Evolutionary conservation across 1,140 invertebrate species (phyloP), one percentile per base, ranked within the genome.

Genomic region (Drosophila mojavensis): DNA sequence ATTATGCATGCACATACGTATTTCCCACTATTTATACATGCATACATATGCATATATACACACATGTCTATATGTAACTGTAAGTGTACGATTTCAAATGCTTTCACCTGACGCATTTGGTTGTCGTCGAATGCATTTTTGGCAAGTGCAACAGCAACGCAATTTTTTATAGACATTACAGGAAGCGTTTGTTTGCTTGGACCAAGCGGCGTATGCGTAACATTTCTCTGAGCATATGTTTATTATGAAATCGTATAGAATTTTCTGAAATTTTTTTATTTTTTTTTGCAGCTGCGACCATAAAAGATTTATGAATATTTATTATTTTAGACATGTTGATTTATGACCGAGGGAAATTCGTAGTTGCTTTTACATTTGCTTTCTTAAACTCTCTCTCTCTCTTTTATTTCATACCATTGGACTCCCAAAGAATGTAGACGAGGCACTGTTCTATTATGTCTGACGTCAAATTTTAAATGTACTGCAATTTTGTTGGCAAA

Each of bases 161-260:
- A 68, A 26, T 47, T 41, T 36, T 54, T 51, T 41, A 68, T 43
- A 68, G 33, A 58, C 9, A 47, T 30, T 54, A 43, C 61, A 55
- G 82, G 75, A 82, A 86, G 75, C 45, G 67, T 45, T 78, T 53
- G 26, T 63, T 79, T 26, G 28, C 30, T 75, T 62, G 71, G 63
- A 67, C 61, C 70, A 76, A 51, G 55, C 62, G 83, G 71, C 82
- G 83, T 88, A 86, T 86, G 68, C 71, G 75, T 74, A 79, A 86
- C 76, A 65, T 82, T 20, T 56, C 30, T 76, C 6, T 56, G 39
- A 26, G 43, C 17, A 47, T 41, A n/a, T 47, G 13, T 9, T 59
- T 48, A 5, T 73, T 67, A 60, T 28, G 47, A 67, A 67, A 61
- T 45, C 20, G 56, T 47, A 17, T 15, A 20, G 15, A 30, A 30